Conservation (phyloP, 2,888 invertebrate genomes). For the Diploptera punctata region DNA sequence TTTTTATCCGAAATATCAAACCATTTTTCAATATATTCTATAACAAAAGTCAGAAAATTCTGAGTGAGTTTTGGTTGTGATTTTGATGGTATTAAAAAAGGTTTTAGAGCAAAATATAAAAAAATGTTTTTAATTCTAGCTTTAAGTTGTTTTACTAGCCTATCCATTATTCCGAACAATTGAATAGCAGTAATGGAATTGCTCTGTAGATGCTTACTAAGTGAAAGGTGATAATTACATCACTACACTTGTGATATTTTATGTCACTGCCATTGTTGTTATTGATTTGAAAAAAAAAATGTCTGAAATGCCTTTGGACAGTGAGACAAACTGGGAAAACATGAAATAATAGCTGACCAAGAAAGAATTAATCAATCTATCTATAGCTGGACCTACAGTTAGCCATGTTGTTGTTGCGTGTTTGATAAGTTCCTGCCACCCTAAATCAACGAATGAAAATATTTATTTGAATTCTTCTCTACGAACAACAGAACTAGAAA, state of each 20-base stretch:
- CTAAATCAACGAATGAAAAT: background rate
- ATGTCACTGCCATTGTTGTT: constrained; percentile 4
- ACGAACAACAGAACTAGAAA: background rate
- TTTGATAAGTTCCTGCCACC: constrained; percentile 5
- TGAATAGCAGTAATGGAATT: constrained; percentile 2
- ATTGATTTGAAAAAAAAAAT: background rate
- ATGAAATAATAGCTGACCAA: background rate
- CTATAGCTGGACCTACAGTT: background rate
- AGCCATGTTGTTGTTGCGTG: background rate
- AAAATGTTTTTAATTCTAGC: background rate
- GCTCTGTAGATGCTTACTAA: background rate
- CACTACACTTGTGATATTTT: background rate
- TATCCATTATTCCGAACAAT: constrained; percentile 7
- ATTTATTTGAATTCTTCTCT: background rate
- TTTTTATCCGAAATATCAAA: background rate
- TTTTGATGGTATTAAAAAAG: background rate
- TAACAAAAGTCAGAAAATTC: background rate
- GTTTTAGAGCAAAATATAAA: background rate
- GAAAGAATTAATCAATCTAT: constrained; percentile 10
- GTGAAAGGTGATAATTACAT: background rate
- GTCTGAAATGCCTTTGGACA: background rate
- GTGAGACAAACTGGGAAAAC: background rate
- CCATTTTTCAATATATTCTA: too few relatives aligned
- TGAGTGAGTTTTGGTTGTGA: background rate
- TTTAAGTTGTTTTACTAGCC: background rate